Percentiles rank a stretch among this genome's conserved stretches.
phyloP scores from a whole-genome alignment of 2,797 vertebrate species.

The Pelodytes ibericus region DNA sequence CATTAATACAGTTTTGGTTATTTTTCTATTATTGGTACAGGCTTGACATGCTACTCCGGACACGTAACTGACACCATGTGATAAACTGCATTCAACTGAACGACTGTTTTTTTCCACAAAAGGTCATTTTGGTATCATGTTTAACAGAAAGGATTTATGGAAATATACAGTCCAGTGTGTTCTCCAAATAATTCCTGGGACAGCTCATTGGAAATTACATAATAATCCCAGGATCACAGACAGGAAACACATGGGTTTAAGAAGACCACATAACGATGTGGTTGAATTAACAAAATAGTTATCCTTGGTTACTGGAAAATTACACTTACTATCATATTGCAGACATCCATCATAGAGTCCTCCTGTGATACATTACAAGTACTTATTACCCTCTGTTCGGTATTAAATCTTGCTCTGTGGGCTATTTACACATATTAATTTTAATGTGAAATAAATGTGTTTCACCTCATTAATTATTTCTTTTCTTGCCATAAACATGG shows the following conservation, averaged over 20 bases:
- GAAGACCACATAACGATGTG: not conserved
- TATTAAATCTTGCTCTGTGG: not conserved
- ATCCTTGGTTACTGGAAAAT: not conserved
- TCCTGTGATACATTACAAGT: not conserved
- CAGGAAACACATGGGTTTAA: not conserved
- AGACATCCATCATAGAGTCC: not conserved
- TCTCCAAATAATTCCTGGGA: constrained; percentile 1
- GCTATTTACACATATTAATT: not conserved
- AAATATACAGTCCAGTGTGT: not conserved
- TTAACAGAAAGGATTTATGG: not conserved
- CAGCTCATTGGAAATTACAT: not conserved
- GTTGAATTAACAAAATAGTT: not conserved
- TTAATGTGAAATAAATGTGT: not conserved
- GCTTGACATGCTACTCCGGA: not conserved
- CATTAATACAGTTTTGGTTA: not conserved
- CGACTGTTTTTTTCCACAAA: not conserved
- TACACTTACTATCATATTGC: not conserved
- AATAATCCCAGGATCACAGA: constrained; percentile 2
- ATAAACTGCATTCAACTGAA: not conserved
- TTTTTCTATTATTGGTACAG: not conserved
- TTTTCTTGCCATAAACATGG: not conserved
- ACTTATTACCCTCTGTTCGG: not conserved
- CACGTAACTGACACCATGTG: not conserved
- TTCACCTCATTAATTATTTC: no score
- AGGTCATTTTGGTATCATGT: not conserved